A percentile compares a stretch with the other conserved stretches of the same genome.
Conservation (phyloP, 2,113 vertebrate genomes). For the Pipra filicauda region DNA sequence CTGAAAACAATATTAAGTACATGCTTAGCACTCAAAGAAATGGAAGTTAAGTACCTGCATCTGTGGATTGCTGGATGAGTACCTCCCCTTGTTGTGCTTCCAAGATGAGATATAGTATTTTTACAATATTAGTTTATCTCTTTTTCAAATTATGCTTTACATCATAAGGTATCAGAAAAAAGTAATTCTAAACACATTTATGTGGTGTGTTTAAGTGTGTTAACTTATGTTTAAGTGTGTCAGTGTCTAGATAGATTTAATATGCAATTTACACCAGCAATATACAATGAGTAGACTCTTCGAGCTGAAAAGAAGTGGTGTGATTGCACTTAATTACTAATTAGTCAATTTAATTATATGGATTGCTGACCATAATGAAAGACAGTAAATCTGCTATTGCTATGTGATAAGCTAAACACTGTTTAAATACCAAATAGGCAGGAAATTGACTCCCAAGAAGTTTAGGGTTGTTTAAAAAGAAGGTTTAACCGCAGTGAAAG, state of each 20-base stretch:
- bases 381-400: constrained; percentile 47
- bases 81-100: background rate
- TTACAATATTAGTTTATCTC: background rate
- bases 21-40: background rate
- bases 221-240: constrained; percentile 35
- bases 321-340: constrained; percentile 67
- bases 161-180: constrained; percentile 6
- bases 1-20: background rate
- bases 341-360: constrained; percentile 70
- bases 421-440: constrained; percentile 26
- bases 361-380: constrained; percentile 70
- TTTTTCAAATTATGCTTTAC: background rate
- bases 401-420: constrained; percentile 50
- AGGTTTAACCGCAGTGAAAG: background rate
- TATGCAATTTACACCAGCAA: constrained; percentile 69
- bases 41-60: background rate
- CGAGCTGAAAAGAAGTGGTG: constrained; percentile 67
- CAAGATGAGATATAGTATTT: background rate
- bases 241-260: constrained; percentile 60
- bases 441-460: constrained; percentile 13
- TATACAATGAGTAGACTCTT: constrained; percentile 68
- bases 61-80: background rate
- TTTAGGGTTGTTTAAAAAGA: background rate
- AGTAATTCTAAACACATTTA: constrained; percentile 52
- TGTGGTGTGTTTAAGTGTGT: constrained; percentile 40